A percentile compares a stretch with the other conserved stretches of the same genome.
Evolutionary conservation across 2,113 vertebrate species (phyloP).

Genomic region (Thomomys bottae): DNA sequence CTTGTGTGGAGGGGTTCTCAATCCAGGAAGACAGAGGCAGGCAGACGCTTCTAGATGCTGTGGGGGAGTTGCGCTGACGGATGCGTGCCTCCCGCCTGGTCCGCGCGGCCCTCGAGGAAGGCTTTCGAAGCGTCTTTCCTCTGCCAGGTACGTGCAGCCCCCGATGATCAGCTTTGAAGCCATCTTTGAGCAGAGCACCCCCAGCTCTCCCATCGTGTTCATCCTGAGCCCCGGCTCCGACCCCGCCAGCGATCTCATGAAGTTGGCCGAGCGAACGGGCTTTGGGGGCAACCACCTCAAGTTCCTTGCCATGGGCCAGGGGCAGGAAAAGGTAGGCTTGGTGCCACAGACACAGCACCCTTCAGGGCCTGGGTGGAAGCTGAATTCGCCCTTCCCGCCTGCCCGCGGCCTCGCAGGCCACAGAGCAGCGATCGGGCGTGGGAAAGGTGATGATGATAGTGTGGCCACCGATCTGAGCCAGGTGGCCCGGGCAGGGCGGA

Average conservation of each 20-base stretch:
- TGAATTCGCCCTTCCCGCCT: accelerated
- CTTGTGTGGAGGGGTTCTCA: background rate
- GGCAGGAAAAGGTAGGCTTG: conserved; percentile 93
- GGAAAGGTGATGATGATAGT: background rate
- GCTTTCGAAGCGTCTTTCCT: background rate
- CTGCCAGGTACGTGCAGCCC: conserved; percentile 94
- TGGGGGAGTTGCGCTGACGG: accelerated
- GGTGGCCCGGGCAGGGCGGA: background rate
- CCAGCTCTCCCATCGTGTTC: conserved; percentile 94
- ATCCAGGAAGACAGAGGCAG: accelerated
- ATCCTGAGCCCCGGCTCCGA: conserved; percentile 97
- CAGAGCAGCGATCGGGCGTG: no score
- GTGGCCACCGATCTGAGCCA: accelerated
- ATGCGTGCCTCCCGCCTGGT: no score
- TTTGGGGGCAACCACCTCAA: conserved; percentile 92
- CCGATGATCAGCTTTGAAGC: conserved; percentile 95
- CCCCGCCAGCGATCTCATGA: conserved; percentile 94
- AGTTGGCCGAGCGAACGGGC: conserved; percentile 91
- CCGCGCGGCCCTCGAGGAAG: accelerated
- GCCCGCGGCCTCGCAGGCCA: no score
- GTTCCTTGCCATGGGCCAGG: conserved; percentile 98
- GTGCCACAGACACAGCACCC: no score
- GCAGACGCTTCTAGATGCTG: accelerated
- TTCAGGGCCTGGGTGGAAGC: background rate
- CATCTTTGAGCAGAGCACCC: conserved; percentile 94